phyloP scores from a whole-genome alignment of 2,888 invertebrate genomes.

The Dromius quadrimaculatus region DNA sequence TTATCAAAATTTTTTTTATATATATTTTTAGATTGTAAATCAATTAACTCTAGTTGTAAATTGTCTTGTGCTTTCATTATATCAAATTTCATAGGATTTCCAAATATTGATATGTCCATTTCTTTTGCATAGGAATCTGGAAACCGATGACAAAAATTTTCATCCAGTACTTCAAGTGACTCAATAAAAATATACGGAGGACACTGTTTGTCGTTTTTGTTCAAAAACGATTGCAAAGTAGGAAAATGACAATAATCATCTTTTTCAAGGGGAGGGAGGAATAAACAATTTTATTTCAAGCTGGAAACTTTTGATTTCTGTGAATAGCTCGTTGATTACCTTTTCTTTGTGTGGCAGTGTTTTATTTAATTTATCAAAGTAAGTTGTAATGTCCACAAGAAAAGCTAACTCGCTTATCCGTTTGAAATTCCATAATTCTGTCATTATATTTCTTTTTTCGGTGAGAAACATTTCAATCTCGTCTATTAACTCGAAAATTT shows the following conservation, averaged over 20 bases:
- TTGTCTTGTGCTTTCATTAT: conserved; percentile 54
- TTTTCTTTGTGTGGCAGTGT: conserved; percentile 35
- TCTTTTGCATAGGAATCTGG: conserved; percentile 55
- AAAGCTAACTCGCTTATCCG: conserved; percentile 27
- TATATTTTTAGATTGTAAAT: conserved; percentile 51
- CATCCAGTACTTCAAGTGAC: conserved; percentile 53
- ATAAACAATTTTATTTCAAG: conserved; percentile 53
- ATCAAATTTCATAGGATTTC: conserved; percentile 56
- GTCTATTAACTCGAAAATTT: conserved; percentile 25
- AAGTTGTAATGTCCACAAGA: conserved; percentile 25
- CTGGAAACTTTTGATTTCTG: too few species aligned
- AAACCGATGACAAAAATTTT: conserved; percentile 54
- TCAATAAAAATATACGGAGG: conserved; percentile 54
- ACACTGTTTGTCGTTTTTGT: conserved; percentile 54
- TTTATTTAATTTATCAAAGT: conserved; percentile 36
- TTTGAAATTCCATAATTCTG: conserved; percentile 17
- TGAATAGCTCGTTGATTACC: conserved; percentile 51
- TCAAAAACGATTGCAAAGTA: conserved; percentile 54
- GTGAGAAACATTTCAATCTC: conserved; percentile 31
- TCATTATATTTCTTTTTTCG: conserved; percentile 11
- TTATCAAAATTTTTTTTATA: conserved; percentile 54
- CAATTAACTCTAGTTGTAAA: neutral
- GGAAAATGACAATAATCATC: conserved; percentile 55
- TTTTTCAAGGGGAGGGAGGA: conserved; percentile 54
- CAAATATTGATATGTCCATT: conserved; percentile 53